A percentile compares a stretch with the other conserved stretches of the same genome.
phyloP scores from a whole-genome alignment of 1,140 invertebrate species.

The Phocides pigmalion region DNA sequence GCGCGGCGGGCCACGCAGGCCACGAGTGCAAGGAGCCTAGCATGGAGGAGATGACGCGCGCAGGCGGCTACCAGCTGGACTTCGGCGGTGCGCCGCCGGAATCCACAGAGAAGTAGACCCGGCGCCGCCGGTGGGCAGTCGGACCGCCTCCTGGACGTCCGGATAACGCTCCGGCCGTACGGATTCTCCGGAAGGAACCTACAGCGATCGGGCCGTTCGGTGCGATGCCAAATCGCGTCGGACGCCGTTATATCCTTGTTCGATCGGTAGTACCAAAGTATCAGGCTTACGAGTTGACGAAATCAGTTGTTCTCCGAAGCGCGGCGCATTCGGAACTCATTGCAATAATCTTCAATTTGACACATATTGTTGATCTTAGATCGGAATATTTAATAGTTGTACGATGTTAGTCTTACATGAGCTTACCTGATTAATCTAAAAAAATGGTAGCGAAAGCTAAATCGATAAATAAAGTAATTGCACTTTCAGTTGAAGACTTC shows the following conservation, averaged over 20 bases:
- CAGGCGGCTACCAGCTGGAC: slow-evolving; percentile 86
- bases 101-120: slow-evolving; percentile 68
- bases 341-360: not conserved
- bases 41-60: slow-evolving; percentile 93
- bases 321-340: slow-evolving; percentile 10
- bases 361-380: slow-evolving; percentile 1
- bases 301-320: slow-evolving; percentile 9
- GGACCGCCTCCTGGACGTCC: slow-evolving; percentile 15
- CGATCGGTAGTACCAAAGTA: slow-evolving; percentile 23
- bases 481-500: slow-evolving; percentile 20
- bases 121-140: slow-evolving; percentile 15
- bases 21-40: slow-evolving; percentile 93
- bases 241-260: slow-evolving; percentile 21
- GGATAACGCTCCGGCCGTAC: slow-evolving; percentile 19
- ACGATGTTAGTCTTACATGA: slow-evolving; percentile 2
- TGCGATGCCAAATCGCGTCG: not conserved
- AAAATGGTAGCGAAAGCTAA: slow-evolving; percentile 10
- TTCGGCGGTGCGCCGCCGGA: slow-evolving; percentile 83
- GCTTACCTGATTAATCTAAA: not conserved
- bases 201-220: slow-evolving; percentile 1
- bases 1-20: slow-evolving; percentile 90
- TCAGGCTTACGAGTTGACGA: slow-evolving; percentile 25
- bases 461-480: slow-evolving; percentile 4
- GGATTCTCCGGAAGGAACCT: slow-evolving; percentile 6
- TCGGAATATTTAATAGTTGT: slow-evolving; percentile 8